Evolutionary conservation across 2,888 invertebrate species (phyloP).

Genomic region (Plusia festucae): DNA sequence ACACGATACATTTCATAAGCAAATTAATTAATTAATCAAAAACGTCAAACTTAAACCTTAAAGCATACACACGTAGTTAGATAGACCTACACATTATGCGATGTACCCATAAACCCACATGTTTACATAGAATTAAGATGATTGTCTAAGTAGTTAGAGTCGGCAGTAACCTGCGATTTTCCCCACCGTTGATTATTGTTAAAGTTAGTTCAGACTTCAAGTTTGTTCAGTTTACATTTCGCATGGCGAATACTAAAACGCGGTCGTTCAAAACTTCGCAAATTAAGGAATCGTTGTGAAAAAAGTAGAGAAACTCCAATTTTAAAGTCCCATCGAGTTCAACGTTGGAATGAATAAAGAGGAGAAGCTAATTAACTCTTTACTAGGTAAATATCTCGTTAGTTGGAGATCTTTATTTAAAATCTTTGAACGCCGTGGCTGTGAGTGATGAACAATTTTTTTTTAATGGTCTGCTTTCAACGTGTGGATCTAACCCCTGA

Average conservation of each 20-base stretch:
- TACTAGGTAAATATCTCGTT: constrained; percentile 50
- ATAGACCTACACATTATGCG: too few relatives aligned
- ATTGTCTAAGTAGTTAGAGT: constrained; percentile 42
- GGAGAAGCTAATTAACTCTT: constrained; percentile 57
- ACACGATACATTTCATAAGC: too few relatives aligned
- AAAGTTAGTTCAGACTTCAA: constrained; percentile 70
- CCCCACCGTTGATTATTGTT: constrained; percentile 74
- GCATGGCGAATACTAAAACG: constrained; percentile 74
- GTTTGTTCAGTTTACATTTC: constrained; percentile 72
- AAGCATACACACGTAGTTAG: not conserved
- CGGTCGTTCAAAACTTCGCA: constrained; percentile 64
- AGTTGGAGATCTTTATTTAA: constrained; percentile 28
- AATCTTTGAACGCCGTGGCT: too few relatives aligned
- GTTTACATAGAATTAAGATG: constrained; percentile 46
- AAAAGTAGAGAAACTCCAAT: constrained; percentile 66
- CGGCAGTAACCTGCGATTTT: constrained; percentile 63
- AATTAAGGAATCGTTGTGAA: constrained; percentile 62
- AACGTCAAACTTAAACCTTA: not conserved
- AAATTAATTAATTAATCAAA: not conserved
- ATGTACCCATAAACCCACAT: constrained; percentile 19
- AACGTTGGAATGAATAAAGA: constrained; percentile 55
- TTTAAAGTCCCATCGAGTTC: constrained; percentile 60
- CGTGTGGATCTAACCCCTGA: too few relatives aligned
- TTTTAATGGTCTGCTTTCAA: too few relatives aligned
- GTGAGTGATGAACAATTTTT: too few relatives aligned